Evolutionary conservation across 2,797 vertebrate genomes (phyloP).

Genomic region (Chaetodon trifasciatus): DNA sequence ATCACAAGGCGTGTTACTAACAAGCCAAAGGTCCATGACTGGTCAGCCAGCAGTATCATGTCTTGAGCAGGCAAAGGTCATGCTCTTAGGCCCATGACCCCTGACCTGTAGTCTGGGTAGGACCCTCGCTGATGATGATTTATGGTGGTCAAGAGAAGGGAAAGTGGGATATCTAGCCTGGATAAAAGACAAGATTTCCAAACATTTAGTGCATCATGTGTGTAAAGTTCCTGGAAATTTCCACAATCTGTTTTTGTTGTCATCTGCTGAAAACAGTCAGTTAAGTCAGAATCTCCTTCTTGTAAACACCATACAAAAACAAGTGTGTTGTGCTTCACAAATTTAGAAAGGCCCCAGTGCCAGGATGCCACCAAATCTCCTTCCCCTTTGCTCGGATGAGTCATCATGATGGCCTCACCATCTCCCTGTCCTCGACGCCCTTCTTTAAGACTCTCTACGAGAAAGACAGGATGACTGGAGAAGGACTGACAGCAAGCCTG

Average conservation of each 20-base stretch:
- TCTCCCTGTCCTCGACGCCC: neutral
- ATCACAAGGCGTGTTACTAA: conserved; percentile 6
- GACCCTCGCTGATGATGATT: conserved; percentile 32
- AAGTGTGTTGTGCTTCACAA: neutral
- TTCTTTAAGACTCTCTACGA: neutral
- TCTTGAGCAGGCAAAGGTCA: conserved; percentile 24
- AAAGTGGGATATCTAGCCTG: neutral
- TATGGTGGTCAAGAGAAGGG: neutral
- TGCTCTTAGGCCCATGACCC: conserved; percentile 39
- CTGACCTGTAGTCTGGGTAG: conserved; percentile 20
- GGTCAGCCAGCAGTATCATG: conserved; percentile 32
- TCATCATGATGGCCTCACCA: neutral
- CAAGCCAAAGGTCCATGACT: conserved; percentile 7
- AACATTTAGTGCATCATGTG: neutral
- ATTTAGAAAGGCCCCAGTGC: neutral
- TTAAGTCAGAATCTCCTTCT: neutral
- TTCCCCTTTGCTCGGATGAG: neutral
- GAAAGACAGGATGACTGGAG: neutral
- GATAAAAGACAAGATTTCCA: neutral
- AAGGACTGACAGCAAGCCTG: conserved; percentile 1
- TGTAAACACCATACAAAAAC: neutral
- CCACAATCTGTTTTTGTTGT: conserved; percentile 10
- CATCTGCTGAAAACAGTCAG: neutral
- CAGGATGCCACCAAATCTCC: neutral
- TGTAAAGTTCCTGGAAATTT: neutral